phyloP scores from a whole-genome alignment of 2,797 vertebrate species.

The Typhlichthys eigenmanni region DNA sequence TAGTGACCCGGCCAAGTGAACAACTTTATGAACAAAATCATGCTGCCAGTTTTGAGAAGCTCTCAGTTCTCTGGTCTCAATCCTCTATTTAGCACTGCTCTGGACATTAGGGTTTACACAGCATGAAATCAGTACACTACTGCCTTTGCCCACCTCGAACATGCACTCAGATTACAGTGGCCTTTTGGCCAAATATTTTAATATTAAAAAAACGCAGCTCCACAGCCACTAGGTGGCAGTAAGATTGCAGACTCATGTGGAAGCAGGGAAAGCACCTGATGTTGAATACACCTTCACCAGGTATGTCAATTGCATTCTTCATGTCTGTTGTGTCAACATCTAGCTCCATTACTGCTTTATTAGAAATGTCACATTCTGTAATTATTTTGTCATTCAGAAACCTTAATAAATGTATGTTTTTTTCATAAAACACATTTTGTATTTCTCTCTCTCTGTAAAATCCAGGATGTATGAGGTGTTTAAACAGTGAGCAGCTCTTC shows the following conservation, averaged over 20 bases:
- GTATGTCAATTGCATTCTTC: constrained; percentile 25
- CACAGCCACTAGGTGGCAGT: constrained; percentile 74
- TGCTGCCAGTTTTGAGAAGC: constrained; percentile 6
- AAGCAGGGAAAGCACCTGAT: constrained; percentile 56
- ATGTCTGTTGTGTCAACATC: constrained; percentile 33
- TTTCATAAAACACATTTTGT: not conserved
- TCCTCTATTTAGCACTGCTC: constrained; percentile 6
- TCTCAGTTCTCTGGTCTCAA: constrained; percentile 8
- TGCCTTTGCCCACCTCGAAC: not conserved
- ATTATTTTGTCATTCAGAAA: constrained; percentile 23
- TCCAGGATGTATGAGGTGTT: not conserved
- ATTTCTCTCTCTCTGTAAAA: not conserved
- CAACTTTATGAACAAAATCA: constrained; percentile 9
- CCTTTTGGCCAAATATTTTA: not conserved
- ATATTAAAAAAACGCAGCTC: constrained; percentile 25
- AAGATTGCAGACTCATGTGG: constrained; percentile 55
- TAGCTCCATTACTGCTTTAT: not conserved
- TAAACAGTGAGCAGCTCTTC: too few relatives aligned
- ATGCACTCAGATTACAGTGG: constrained; percentile 8
- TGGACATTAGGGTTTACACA: not conserved
- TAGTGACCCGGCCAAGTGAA: constrained; percentile 18
- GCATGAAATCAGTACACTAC: not conserved
- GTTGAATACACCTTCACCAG: constrained; percentile 41
- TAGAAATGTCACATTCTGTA: not conserved
- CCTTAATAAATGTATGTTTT: not conserved